Conservation (phyloP, 2,888 invertebrate species). For the Lepidonotus clava region DNA sequence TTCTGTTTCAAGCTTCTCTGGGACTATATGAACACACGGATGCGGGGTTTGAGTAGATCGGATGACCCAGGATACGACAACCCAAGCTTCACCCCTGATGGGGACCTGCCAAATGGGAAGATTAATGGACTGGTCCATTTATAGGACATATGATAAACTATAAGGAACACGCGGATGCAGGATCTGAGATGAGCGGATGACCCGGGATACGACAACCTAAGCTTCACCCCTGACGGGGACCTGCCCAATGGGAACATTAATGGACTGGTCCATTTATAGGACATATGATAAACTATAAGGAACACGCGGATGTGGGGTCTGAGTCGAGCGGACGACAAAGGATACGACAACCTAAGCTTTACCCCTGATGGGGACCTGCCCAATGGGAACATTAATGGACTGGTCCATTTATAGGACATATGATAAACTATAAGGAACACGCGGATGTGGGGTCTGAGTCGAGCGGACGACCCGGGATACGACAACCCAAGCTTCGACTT, state of each 20-base stretch:
- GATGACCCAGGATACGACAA: not conserved
- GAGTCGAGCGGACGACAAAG: not conserved
- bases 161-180: not conserved
- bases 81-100: conserved; percentile 1
- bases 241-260: not conserved
- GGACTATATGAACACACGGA: conserved; percentile 64
- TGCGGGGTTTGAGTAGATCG: not conserved
- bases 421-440: not conserved
- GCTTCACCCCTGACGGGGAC: not conserved
- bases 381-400: not conserved
- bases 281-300: not conserved
- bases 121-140: not conserved
- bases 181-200: not conserved
- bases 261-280: not conserved
- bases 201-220: not conserved
- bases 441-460: not conserved
- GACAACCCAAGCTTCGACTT: not conserved
- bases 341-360: not conserved
- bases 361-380: not conserved
- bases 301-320: not conserved
- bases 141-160: not conserved
- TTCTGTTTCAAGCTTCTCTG: conserved; percentile 77
- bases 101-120: not conserved
- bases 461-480: not conserved
- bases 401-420: not conserved